Evolutionary conservation across 2,797 vertebrate species (phyloP), one percentile per base, ranked within the genome.

Genomic region (Varecia variegata): DNA sequence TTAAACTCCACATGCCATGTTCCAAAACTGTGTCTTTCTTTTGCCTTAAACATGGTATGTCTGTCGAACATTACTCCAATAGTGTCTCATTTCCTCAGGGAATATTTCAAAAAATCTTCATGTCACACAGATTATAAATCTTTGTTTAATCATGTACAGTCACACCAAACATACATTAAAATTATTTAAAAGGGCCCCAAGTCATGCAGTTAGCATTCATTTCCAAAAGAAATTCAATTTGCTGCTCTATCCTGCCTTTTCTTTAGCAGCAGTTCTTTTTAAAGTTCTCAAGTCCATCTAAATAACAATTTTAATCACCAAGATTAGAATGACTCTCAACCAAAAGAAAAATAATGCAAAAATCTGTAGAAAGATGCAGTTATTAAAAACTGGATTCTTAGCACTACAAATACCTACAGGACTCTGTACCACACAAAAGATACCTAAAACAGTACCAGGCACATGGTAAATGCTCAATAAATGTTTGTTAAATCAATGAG

Each of bases 241-340:
- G 40, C 68, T 92, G 1, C 83, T 90, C 85, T 88, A 82, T 10
- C 21, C 83, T 68, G 5, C 68, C 9, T 71, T 95, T 96, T 80
- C 73, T 96, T 88, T 58, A 95, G 65, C 65, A 97, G n/a, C 54
- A 96, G 35, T 71, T 79, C 92, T 93, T 97, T 94, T 74, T 65
- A 21, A 95, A 73, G 60, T 94, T 65, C 21, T 90, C 77, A 97
- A 89, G 80, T 74, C 82, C 74, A 79, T 52, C 86, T 45, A 97
- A 88, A 95, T 52, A 71, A 60, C 62, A 76, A 89, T 87, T 94
- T 87, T 84, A 84, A 96, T 81, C 54, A 93, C 60, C n/a, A 84
- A 90, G 18, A 93, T 84, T 91, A 95, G 77, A 95, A 94, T 93
- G 32, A 92, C 77, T 95, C 35, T 45, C 88, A 97, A 93, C 17